A percentile compares a stretch with the other conserved stretches of the same genome.
Evolutionary conservation across 2,888 invertebrate species (phyloP).

Genomic region (Acrobasis suavella): DNA sequence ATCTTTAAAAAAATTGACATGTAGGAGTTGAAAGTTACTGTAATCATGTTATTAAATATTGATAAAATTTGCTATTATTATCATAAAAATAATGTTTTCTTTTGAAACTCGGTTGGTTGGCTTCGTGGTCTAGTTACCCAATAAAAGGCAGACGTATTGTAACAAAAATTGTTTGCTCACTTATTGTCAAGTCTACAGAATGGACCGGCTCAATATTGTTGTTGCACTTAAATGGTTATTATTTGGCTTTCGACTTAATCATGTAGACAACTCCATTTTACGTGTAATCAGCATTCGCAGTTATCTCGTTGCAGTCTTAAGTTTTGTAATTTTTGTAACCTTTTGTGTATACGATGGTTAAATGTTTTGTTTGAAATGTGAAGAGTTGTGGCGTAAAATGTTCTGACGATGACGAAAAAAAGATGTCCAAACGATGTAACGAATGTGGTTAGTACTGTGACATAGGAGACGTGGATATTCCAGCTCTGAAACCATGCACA

Average conservation of each 20-base stretch:
- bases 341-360: neutral
- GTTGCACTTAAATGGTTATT: conserved; percentile 10
- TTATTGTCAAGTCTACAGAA: neutral
- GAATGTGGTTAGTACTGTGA: conserved; percentile 14
- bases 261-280: conserved; percentile 2
- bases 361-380: neutral
- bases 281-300: conserved; percentile 6
- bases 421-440: neutral
- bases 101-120: neutral
- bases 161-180: conserved; percentile 11
- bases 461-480: neutral
- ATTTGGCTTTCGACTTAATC: conserved; percentile 20
- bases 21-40: neutral
- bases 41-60: conserved; percentile 5
- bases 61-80: neutral
- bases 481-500: neutral
- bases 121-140: too few relatives aligned
- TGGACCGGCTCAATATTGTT: conserved; percentile 7
- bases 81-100: neutral
- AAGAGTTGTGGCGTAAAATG: too few relatives aligned
- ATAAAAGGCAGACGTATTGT: neutral
- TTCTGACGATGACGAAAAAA: too few relatives aligned
- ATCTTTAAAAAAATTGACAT: neutral
- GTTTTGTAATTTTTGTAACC: neutral
- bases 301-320: neutral